Evolutionary conservation across 2,797 vertebrate genomes (phyloP), one percentile per base, ranked within the genome.

Genomic region (Delichon dasypus): DNA sequence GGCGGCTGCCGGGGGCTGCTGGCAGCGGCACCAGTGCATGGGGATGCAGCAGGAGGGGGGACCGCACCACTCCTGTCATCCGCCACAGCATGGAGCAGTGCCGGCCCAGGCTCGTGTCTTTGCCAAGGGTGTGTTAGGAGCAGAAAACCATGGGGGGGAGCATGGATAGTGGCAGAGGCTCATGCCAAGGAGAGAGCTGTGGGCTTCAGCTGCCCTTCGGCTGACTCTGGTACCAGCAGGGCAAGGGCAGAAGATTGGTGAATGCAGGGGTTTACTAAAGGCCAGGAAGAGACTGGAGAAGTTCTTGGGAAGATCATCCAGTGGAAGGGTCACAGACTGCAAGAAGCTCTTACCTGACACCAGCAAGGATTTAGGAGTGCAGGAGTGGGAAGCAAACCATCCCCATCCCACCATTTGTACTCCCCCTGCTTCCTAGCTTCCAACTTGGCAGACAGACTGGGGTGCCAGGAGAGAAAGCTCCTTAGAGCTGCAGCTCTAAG

Each of bases 21-120:
- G 62, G 72, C 5, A 2, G 85, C 0, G 2, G 54, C 26, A 6
- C 14, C 22, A 4, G 16, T 1, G 3, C n/a, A 20, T 1, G 4
- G 29, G 53, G 30, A 38, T n/a, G 53, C 30, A 26, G 71, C 16
- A 40, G 40, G n/a, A 55, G 32, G 5, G 65, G 72, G 21, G 13
- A n/a, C 7, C 13, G 17, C 67, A 19, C 6, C 25, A 29, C 3
- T 57, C 65, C 17, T 7, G 6, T 8, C 4, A 3, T 48, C 29
- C 34, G 16, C 23, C 26, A 19, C 67, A 47, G 54, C 11, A 2
- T 0, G 1, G 42, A 85, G 50, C 11, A 4, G 25, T 1, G 34
- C 42, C 9, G 3, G 22, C 14, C 47, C 42, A 23, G 54, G 27
- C 36, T 38, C 6, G 0, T 1, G 6, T 26, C 13, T 20, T 75